Percentiles rank a stretch among this genome's conserved stretches.
These are phyloP conservation scores for Melitaea athalia DNA, from an alignment of 2,888 invertebrate genomes.

Conservation along the genomic window DNA sequence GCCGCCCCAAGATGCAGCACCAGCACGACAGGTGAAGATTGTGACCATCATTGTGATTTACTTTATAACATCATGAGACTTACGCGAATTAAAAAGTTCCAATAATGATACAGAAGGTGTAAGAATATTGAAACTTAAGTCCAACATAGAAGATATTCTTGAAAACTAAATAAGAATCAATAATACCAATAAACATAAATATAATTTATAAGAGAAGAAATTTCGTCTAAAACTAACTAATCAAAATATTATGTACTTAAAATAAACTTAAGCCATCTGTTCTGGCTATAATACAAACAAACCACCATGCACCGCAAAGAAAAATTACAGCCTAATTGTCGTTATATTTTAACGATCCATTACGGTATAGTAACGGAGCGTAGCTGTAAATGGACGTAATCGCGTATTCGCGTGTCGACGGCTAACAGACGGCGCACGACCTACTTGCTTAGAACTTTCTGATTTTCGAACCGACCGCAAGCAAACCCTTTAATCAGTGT, in stretches of 20 bases:
- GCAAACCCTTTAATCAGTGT: conserved; percentile 37
- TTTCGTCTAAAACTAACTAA: background rate
- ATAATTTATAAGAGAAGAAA: background rate
- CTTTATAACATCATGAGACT: background rate
- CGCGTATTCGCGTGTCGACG: conserved; percentile 43
- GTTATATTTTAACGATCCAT: conserved; percentile 28
- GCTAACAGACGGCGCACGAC: conserved; percentile 41
- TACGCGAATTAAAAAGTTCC: background rate
- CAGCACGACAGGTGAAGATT: conserved; percentile 68
- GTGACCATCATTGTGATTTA: background rate
- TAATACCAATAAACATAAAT: background rate
- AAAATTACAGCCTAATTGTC: conserved; percentile 1
- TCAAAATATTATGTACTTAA: background rate
- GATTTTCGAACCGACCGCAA: conserved; percentile 35
- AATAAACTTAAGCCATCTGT: background rate
- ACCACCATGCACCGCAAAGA: conserved; percentile 1
- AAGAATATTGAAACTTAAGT: background rate
- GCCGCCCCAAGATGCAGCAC: conserved; percentile 86
- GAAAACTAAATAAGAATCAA: background rate
- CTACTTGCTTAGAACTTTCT: conserved; percentile 40
- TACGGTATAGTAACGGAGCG: conserved; percentile 21
- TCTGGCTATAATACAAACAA: background rate
- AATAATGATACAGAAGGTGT: background rate
- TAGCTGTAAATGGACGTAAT: conserved; percentile 41
- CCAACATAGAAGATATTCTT: no score